phyloP scores from a whole-genome alignment of 2,113 vertebrate genomes.

The Aix galericulata region DNA sequence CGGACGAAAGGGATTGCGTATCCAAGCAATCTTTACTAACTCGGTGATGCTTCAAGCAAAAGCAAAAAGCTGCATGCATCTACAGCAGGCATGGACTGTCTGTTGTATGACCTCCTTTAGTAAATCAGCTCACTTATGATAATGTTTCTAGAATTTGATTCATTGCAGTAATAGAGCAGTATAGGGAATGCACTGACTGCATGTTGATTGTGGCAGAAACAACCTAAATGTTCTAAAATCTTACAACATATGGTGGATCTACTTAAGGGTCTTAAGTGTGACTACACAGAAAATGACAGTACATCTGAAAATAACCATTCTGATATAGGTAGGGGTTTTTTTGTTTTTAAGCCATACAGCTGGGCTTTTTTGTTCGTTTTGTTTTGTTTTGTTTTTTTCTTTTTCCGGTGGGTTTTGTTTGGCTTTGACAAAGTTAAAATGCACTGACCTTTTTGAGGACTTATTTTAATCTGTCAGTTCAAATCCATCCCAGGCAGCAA shows the following conservation, averaged over 20 bases:
- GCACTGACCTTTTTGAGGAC: constrained; percentile 74
- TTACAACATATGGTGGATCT: constrained; percentile 47
- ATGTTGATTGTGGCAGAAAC: constrained; percentile 74
- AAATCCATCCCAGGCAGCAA: constrained; percentile 54
- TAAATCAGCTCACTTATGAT: constrained; percentile 64
- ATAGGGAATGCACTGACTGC: constrained; percentile 74
- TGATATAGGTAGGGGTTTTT: constrained; percentile 33
- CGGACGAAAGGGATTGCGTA: constrained; percentile 36
- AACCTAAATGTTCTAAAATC: constrained; percentile 61
- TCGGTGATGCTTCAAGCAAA: constrained; percentile 64
- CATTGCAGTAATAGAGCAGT: constrained; percentile 71
- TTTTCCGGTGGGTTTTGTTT: constrained; percentile 46
- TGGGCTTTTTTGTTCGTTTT: not conserved
- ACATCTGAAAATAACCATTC: constrained; percentile 59
- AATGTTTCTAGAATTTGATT: constrained; percentile 71
- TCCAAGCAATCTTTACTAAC: constrained; percentile 45
- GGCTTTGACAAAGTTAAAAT: constrained; percentile 69
- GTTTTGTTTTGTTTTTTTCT: not conserved
- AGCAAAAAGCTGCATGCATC: constrained; percentile 71
- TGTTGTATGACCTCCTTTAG: constrained; percentile 72
- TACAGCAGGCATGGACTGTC: constrained; percentile 75
- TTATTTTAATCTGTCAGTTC: constrained; percentile 61
- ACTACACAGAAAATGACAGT: constrained; percentile 47
- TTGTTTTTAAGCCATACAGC: constrained; percentile 51
- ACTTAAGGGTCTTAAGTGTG: constrained; percentile 61